phyloP scores from a whole-genome alignment of 2,797 vertebrate genomes.

The Parauchenoglanis ngamensis region DNA sequence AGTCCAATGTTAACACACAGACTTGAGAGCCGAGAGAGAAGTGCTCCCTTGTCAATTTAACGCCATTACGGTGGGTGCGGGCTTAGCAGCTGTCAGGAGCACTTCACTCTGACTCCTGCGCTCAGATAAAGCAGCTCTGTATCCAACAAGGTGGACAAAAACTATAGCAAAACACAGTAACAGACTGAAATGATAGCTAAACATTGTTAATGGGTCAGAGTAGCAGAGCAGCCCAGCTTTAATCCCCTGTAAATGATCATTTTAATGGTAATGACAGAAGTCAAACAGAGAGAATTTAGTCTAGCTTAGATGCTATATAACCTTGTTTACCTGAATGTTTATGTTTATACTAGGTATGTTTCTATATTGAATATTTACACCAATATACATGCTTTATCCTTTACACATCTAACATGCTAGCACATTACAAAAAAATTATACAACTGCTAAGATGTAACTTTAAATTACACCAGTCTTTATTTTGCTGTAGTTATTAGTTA shows the following conservation, averaged over 20 bases:
- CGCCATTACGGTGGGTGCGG: conserved; percentile 53
- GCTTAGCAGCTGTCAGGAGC: conserved; percentile 55
- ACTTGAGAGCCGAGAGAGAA: conserved; percentile 36
- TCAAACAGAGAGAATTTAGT: not conserved
- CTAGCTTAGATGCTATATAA: not conserved
- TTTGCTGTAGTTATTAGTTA: not conserved
- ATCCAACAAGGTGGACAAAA: conserved; percentile 13
- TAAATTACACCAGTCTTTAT: not conserved
- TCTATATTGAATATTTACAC: not conserved
- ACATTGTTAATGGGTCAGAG: not conserved
- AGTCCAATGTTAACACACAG: conserved; percentile 9
- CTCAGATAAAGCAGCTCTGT: conserved; percentile 48
- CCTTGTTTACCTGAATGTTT: not conserved
- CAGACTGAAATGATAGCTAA: conserved; percentile 3
- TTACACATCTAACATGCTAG: not conserved
- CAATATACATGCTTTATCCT: not conserved
- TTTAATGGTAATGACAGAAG: not conserved
- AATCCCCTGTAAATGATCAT: not conserved
- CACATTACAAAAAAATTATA: no score
- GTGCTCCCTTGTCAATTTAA: conserved; percentile 53
- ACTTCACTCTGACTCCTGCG: conserved; percentile 49
- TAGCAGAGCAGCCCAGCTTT: not conserved
- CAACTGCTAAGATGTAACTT: not conserved
- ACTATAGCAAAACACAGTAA: not conserved
- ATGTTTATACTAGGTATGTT: not conserved